Base-by-base conservation (phyloP, 2,113 vertebrate genomes). In the Burhinus bistriatus region DNA sequence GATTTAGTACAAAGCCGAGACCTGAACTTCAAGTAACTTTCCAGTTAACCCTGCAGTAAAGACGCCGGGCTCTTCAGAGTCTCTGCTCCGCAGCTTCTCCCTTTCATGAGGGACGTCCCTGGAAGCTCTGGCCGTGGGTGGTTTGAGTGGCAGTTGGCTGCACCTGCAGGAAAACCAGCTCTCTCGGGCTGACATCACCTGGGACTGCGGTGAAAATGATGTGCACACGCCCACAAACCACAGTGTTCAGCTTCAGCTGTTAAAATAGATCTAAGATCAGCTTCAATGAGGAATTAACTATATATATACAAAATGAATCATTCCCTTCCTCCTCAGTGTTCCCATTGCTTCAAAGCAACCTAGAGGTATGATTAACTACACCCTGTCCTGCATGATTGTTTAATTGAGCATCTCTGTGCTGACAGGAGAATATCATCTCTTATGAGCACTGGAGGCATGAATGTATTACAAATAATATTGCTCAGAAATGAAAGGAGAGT, bases 331-430 rank as follows among this genome's bases (percentile, higher is more conserved):
- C 82, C 61, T 15, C 40, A 15, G 29, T 76, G 57, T 95, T 97
- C 87, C 83, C 80, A 75, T 90, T 97, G 86, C 85, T 89, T 95
- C 91, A 95, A 77, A 92, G 89, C 76, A 95, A 72, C 38, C 70
- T 68, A 20, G 40, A 79, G 77, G 42, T 80, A 32, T 61, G 49
- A 87, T 93, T 94, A 93, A 75, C 51, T 76, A 30, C 44, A 57
- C 44, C 58, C 42, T 84, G 71, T 93, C 79, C 95, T 84, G 55
- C 61, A 11, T 75, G 84, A 93, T 88, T 92, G 85, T 90, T 97
- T 92, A 93, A 96, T 66, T 93, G 92, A 96, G 84, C 85, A 68
- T 71, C 76, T 77, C 85, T 89, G 61, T 92, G 51, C 75, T 95
- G 77, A 88, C 64, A 88, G 82, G 54, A 95, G 59, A 97, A 69